phyloP scores from a whole-genome alignment of 2,113 vertebrate species.

The Ptilonorhynchus violaceus region DNA sequence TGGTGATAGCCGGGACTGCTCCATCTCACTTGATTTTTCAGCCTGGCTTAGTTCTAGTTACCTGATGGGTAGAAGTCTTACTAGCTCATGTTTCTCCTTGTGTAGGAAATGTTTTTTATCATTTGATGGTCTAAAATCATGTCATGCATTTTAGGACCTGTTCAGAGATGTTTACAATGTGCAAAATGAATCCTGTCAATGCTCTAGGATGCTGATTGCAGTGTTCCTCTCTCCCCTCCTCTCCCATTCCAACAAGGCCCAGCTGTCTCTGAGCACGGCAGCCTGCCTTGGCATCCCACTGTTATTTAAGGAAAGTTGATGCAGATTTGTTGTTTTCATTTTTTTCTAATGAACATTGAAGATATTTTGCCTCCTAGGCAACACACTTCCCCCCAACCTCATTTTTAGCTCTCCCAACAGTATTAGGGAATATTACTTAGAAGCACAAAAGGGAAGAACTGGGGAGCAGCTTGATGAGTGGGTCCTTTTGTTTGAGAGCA shows the following conservation, averaged over 20 bases:
- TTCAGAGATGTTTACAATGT: not conserved
- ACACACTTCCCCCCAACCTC: not conserved
- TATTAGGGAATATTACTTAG: not conserved
- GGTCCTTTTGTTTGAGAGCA: not conserved
- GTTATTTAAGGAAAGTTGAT: slow-evolving; percentile 37
- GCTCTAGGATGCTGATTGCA: not conserved
- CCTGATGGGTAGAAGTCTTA: not conserved
- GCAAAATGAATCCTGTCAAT: fast-evolving
- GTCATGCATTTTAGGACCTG: not conserved
- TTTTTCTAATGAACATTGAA: not conserved
- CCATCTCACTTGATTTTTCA: not conserved
- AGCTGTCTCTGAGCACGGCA: not conserved
- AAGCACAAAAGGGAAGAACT: not conserved
- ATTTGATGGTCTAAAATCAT: not conserved
- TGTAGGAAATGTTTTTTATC: not conserved
- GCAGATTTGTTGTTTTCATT: slow-evolving; percentile 2
- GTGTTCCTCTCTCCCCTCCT: not conserved
- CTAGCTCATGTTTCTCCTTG: not conserved
- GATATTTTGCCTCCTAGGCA: slow-evolving; percentile 39
- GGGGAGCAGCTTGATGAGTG: slow-evolving; percentile 1
- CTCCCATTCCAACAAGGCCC: not conserved
- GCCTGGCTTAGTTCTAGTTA: not conserved
- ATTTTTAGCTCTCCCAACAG: not conserved
- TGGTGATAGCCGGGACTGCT: no score
- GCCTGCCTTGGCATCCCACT: not conserved